phyloP scores from a whole-genome alignment of 30 jellyfish, hydroid and myxozoan species.

The Mastigias papua region DNA sequence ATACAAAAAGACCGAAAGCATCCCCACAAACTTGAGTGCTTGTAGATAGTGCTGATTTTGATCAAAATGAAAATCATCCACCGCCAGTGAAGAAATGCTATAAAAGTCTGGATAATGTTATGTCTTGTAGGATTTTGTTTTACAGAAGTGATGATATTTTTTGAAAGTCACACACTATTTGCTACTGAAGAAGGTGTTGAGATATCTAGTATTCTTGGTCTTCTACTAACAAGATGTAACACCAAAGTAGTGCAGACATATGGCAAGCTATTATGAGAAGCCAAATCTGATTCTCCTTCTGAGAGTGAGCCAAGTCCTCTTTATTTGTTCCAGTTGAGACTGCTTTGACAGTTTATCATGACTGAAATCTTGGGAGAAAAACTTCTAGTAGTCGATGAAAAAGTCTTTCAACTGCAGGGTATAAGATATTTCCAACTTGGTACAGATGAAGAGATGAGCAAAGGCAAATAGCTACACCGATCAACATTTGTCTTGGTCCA shows the following conservation, averaged over 20 bases:
- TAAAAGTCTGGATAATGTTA: neutral
- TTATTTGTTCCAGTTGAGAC: neutral
- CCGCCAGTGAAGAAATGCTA: neutral
- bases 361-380: neutral
- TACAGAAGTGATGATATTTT: neutral
- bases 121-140: neutral
- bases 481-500: neutral
- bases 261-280: neutral
- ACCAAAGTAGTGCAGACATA: neutral
- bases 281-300: neutral
- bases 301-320: neutral
- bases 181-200: neutral
- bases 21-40: neutral
- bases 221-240: neutral
- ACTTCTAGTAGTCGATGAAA: neutral
- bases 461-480: neutral
- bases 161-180: neutral
- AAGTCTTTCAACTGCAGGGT: neutral
- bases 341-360: slow-evolving; percentile 1
- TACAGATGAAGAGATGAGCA: neutral
- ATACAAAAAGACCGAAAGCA: neutral
- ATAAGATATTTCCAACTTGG: neutral
- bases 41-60: neutral
- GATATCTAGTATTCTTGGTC: neutral
- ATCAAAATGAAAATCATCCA: neutral